These are phyloP conservation scores for Kuschelorhynchus macadamiae DNA, from an alignment of 2,888 invertebrate species.

Conservation along the genomic window DNA sequence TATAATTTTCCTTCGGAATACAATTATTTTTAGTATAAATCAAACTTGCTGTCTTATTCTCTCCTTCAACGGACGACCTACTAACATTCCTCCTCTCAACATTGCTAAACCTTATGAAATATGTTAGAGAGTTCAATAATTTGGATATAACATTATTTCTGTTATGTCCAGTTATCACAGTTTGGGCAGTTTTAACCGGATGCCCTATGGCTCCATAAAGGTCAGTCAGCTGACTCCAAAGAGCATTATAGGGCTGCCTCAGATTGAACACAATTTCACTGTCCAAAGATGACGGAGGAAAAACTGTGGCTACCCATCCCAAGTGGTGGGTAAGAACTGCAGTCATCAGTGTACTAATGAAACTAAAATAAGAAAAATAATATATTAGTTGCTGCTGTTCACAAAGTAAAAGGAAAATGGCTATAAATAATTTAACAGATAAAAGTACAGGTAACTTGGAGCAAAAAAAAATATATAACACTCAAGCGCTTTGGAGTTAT, in stretches of 20 bases:
- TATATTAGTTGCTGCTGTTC: not conserved
- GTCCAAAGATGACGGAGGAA: conserved; percentile 48
- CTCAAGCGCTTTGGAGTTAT: not conserved
- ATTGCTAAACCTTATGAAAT: conserved; percentile 87
- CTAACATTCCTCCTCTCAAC: conserved; percentile 69
- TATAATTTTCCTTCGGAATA: conserved; percentile 64
- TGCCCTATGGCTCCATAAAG: conserved; percentile 88
- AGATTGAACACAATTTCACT: conserved; percentile 72
- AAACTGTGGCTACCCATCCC: conserved; percentile 90
- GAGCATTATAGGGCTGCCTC: conserved; percentile 84
- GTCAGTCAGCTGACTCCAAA: conserved; percentile 92
- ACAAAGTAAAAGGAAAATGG: not conserved
- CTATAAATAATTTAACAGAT: too few species aligned
- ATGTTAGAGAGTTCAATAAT: conserved; percentile 84
- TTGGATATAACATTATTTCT: conserved; percentile 77
- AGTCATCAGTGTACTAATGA: conserved; percentile 90
- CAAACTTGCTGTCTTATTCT: conserved; percentile 63
- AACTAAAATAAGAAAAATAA: conserved; percentile 75
- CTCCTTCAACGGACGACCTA: conserved; percentile 53
- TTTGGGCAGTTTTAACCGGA: conserved; percentile 83
- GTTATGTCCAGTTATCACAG: conserved; percentile 83
- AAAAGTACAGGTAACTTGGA: not conserved
- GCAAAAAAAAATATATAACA: not conserved
- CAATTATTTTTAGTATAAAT: conserved; percentile 61
- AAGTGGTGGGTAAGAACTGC: conserved; percentile 91